Conservation (phyloP, 2,113 vertebrate genomes). For the Syngnathoides biaculeatus region DNA sequence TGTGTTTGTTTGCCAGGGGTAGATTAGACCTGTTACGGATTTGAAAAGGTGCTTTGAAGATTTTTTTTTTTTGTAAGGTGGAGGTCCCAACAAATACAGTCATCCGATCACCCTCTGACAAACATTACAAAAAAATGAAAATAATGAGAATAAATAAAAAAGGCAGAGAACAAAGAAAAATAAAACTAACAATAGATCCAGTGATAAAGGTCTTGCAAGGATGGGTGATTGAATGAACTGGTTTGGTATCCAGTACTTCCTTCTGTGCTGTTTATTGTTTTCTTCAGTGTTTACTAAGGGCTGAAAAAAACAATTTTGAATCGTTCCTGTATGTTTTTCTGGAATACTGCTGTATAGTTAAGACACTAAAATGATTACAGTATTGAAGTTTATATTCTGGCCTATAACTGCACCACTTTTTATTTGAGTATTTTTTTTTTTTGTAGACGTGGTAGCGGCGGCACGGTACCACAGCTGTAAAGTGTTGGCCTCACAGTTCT, state of each 20-base stretch:
- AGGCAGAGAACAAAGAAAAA: slow-evolving; percentile 36
- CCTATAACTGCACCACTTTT: not conserved
- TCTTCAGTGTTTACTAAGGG: not conserved
- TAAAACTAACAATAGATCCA: not conserved
- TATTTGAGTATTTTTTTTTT: too few relatives aligned
- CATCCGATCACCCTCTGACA: slow-evolving; percentile 55
- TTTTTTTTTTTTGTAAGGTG: slow-evolving; percentile 37
- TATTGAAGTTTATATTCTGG: not conserved
- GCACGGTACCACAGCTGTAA: too few relatives aligned
- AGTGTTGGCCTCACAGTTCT: too few relatives aligned
- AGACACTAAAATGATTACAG: not conserved
- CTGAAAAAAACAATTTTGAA: not conserved
- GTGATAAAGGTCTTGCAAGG: not conserved
- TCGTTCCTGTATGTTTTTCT: not conserved
- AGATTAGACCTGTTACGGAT: slow-evolving; percentile 35
- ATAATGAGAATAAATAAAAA: slow-evolving; percentile 56
- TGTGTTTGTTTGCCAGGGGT: slow-evolving; percentile 50
- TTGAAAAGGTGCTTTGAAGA: slow-evolving; percentile 58
- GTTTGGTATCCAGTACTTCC: not conserved
- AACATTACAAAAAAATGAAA: slow-evolving; percentile 43
- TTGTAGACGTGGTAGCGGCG: too few relatives aligned
- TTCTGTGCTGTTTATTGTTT: not conserved
- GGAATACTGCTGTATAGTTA: not conserved
- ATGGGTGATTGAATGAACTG: not conserved
- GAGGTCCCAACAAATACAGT: slow-evolving; percentile 31